Evolutionary conservation across 2,888 invertebrate genomes (phyloP), one percentile per base, ranked within the genome.

Genomic region (Druceiella hillmani): DNA sequence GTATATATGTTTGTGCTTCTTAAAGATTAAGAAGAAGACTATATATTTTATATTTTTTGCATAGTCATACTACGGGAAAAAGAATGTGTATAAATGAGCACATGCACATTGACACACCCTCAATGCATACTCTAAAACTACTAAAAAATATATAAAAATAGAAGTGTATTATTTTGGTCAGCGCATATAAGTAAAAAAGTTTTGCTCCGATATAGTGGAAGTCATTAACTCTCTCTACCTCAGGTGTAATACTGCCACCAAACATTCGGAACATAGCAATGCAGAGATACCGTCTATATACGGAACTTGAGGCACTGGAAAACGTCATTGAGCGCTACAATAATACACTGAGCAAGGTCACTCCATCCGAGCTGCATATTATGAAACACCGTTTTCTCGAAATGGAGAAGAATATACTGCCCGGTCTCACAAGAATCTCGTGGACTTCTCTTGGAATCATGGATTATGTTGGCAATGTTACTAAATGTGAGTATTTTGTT

Each of bases 391-490:
- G 79, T 47, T 67, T 89, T 1, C 66, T 78, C 48, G 78, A 83
- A 43, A 79, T 84, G 44, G 89, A 90, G 57, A 72, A 81, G 22
- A 74, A 79, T 33, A 81, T 90, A 32, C 77, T 87, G 52, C 88
- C 89, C 2, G 93, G 93, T 0, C 66, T 88, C 1, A 82, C 81
- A 2, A 75, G 91, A 16, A 79, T 90, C 38, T 87, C 85, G 28
- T 94, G 94, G 93, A 83, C 83, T 44, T 87, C 90, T 0, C 70
- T 92, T 9, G 84, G 86, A 15, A 87, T 93, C 27, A 66, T 68
- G 10, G 86, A 87, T 42, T 94, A 85, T 57, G 68, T 70, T 26
- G 60, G 55, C 34, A 68, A 68, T 50, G 68, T 70, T 15, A 65
- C 60, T 29, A 70, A 69, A 61, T 63, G 69, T 67, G 40, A 14